Evolutionary conservation across 2,797 vertebrate genomes (phyloP).

Genomic region (Clamator glandarius): DNA sequence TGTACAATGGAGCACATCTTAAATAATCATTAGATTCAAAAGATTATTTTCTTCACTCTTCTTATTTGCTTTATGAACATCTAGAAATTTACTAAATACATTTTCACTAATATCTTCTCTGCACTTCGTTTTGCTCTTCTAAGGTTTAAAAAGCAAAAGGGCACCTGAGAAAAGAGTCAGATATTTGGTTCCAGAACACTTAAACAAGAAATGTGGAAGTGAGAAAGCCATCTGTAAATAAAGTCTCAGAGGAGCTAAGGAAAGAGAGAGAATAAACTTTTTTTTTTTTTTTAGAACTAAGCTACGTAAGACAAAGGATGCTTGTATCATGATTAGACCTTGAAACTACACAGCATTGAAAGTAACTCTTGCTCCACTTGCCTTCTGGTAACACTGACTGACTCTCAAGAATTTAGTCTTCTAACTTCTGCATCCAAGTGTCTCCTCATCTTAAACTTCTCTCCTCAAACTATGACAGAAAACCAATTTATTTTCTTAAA

Average conservation of each 20-base stretch:
- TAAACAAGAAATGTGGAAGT: neutral
- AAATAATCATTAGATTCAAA: constrained; percentile 51
- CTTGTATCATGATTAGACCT: neutral
- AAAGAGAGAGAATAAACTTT: neutral
- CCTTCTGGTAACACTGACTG: neutral
- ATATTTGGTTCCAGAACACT: neutral
- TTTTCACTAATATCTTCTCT: neutral
- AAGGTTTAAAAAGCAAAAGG: neutral
- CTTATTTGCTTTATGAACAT: neutral
- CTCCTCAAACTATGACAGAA: fast-evolving
- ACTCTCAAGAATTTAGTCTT: neutral
- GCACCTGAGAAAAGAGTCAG: neutral
- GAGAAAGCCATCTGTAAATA: neutral
- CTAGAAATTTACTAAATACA: neutral
- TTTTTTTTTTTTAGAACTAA: neutral
- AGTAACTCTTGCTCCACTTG: neutral
- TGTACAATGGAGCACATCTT: constrained; percentile 12
- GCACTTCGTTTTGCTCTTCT: neutral
- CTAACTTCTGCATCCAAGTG: neutral
- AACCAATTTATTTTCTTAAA: neutral
- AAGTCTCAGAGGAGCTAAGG: neutral
- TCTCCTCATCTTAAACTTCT: neutral
- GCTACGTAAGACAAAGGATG: neutral
- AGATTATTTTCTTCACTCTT: neutral
- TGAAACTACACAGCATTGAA: neutral